These are phyloP conservation scores for Microdon myrmicae DNA, from an alignment of 2,888 invertebrate genomes.

Conservation along the genomic window DNA sequence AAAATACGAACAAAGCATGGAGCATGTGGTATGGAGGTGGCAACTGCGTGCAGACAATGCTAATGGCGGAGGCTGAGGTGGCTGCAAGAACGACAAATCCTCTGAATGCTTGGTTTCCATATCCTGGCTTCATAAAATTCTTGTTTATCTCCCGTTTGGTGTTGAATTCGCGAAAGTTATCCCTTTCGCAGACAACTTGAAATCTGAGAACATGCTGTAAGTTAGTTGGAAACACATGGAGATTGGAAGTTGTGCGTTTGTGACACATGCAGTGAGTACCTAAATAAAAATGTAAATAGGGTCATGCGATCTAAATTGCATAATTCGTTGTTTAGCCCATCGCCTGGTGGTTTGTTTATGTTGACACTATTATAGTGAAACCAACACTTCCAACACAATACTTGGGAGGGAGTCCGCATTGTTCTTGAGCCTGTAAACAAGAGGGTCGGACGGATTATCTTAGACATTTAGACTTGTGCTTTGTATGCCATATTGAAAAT, in stretches of 20 bases:
- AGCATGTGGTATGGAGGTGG: constrained; percentile 30
- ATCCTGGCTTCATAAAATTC: constrained; percentile 34
- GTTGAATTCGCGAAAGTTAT: constrained; percentile 22
- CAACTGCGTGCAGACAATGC: constrained; percentile 19
- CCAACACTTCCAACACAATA: too few relatives aligned
- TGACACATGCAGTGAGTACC: constrained; percentile 6
- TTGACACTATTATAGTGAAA: too few relatives aligned
- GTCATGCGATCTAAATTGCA: too few relatives aligned
- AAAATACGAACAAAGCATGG: constrained; percentile 41
- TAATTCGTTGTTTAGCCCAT: too few relatives aligned
- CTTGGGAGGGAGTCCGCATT: too few relatives aligned
- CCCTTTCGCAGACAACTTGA: constrained; percentile 1
- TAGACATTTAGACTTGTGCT: too few relatives aligned
- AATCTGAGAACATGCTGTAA: constrained; percentile 22
- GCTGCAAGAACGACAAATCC: constrained; percentile 7
- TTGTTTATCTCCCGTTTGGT: constrained; percentile 33
- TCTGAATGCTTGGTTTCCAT: constrained; percentile 16
- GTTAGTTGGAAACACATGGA: constrained; percentile 22
- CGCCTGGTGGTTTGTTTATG: too few relatives aligned
- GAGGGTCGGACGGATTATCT: too few relatives aligned
- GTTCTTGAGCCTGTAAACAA: too few relatives aligned
- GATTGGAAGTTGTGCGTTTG: not conserved
- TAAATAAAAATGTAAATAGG: constrained; percentile 3
- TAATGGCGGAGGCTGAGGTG: not conserved
- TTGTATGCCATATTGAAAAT: too few relatives aligned